Base-by-base conservation (phyloP, 2,797 vertebrate species). In the Silurus lanzhouensis region DNA sequence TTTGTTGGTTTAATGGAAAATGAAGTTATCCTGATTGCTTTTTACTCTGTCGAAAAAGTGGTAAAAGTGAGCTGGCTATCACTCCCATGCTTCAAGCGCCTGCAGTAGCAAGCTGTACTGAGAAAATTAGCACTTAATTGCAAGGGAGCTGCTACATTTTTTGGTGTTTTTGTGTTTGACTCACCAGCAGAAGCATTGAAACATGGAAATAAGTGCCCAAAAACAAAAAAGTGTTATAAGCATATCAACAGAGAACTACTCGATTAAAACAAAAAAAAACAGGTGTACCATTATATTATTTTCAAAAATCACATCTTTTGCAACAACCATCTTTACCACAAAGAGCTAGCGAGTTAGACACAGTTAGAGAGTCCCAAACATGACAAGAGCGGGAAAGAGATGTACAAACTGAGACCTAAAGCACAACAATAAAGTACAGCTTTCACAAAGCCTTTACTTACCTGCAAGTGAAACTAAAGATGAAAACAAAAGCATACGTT, bases 351-450 rank as follows among this genome's bases (percentile, higher is more conserved):
- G 70, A 77, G 72, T n/a, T n/a, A 82, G 63, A 60, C 46, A 84
- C 70, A 80, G 83, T 60, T 68, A 13, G 48, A 27, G n/a, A 17
- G 55, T 82, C 70, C 63, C 74, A 60, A 78, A 61, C 19, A 22
- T 22, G 27, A 70, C 66, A 22, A 57, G 25, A 82, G 2, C 31
- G 1, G 52, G 20, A n/a, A 71, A 68, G 9, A 68, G 55, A 76
- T 31, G 10, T 19, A 77, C 52, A 57, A 88, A 77, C 79, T 57
- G 25, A 87, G 89, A 85, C 90, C 89, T 90, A 78, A 81, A 86
- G 89, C 85, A 78, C 87, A 82, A 87, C 92, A 90, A 91, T 90
- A 90, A 92, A 55, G 10, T 25, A 58, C 87, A 83, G 58, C 64
- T 72, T 55, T 15, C 52, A 90, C 81, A 57, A 17, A 88, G 76